Evolutionary conservation across 2,797 vertebrate genomes (phyloP), one percentile per base, ranked within the genome.

Genomic region (Scolopax rusticola): DNA sequence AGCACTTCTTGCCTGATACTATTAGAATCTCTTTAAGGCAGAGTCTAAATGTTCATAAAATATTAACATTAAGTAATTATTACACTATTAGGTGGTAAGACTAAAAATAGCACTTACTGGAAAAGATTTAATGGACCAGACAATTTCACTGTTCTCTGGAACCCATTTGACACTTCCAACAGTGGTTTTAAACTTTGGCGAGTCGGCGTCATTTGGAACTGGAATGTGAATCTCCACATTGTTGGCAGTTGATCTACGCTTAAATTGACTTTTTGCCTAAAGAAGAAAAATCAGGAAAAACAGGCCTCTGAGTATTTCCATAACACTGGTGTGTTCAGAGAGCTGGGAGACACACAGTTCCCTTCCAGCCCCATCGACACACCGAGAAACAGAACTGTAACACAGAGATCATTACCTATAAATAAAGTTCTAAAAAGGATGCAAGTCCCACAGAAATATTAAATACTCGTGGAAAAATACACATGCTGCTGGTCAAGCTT

Each of bases 191-290:
- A 99, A 99, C 97, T 99, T 99, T 92, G 99, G 99, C 2, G 99
- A 99, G 97, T 99, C 99, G 0, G 99, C 99, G 2, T 99, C 99
- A 0, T 99, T 99, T 89, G 99, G 99, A 70, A 99, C 99, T 2
- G 99, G 99, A 97, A 99, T 99, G 98, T 99, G 99, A 97, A 99
- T 99, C 97, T 99, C 99, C 97, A 99, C 99, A 0, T 99, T 99
- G 98, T 99, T 99, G 98, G 99, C 99, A 2, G 99, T 99, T 27
- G 99, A 99, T 57, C 99, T 98, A 64, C 99, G 98, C 81, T 99
- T 99, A 97, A 99, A 99, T 38, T 99, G 99, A 96, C 99, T 99
- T 97, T 99, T 99, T 7, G 99, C 99, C 99, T 99, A 69, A 33
- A 36, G n/a, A 77, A 40, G 5, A 30, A 45, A 2, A 21, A 71